phyloP scores from a whole-genome alignment of 2,888 invertebrate species.

The Abrostola triplasia region DNA sequence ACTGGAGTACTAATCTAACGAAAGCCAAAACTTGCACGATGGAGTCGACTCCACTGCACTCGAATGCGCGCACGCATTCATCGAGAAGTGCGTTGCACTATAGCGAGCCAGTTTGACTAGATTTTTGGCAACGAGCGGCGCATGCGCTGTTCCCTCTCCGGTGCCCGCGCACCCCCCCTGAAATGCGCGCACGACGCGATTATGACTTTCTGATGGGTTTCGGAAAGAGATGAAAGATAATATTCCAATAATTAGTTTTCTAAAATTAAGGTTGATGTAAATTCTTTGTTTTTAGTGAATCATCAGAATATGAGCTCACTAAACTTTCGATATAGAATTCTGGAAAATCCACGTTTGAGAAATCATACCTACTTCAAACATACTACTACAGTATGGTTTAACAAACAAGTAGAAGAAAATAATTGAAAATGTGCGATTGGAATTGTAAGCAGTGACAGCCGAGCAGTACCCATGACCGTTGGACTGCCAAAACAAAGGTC shows the following conservation, averaged over 20 bases:
- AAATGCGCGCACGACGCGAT: constrained; percentile 60
- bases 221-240: constrained; percentile 44
- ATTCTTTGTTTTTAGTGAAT: background rate
- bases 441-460: too few species aligned
- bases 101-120: constrained; percentile 87
- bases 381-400: too few species aligned
- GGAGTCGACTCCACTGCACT: constrained; percentile 60
- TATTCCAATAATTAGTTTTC: constrained; percentile 23
- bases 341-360: too few species aligned
- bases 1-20: background rate
- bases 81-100: constrained; percentile 86
- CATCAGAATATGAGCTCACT: too few species aligned
- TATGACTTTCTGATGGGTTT: constrained; percentile 78
- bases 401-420: too few species aligned
- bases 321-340: too few species aligned
- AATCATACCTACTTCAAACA: too few species aligned
- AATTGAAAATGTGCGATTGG: too few species aligned
- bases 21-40: background rate
- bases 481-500: too few species aligned
- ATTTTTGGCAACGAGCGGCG: constrained; percentile 83
- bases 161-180: constrained; percentile 50
- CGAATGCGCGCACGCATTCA: constrained; percentile 71
- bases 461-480: too few species aligned
- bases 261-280: background rate
- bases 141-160: constrained; percentile 57